Evolutionary conservation across 2,797 vertebrate genomes (phyloP).

Genomic region (Dipus sagitta): DNA sequence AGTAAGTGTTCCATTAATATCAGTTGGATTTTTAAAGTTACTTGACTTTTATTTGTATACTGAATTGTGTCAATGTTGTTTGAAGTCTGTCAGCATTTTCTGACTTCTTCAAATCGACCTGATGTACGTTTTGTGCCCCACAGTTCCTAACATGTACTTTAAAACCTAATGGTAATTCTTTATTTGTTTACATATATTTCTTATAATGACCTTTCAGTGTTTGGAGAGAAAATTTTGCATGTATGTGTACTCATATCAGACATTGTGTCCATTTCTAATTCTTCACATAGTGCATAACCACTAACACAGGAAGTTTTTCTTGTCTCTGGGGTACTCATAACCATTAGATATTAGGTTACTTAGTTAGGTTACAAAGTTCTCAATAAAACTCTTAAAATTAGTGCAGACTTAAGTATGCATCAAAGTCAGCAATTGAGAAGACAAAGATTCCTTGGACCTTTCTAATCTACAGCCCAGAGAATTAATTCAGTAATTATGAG

Average conservation of each 20-base stretch:
- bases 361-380: conserved; percentile 64
- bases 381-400: not conserved
- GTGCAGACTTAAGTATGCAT: not conserved
- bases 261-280: not conserved
- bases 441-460: not conserved
- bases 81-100: not conserved
- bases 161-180: not conserved
- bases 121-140: not conserved
- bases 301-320: conserved; percentile 2
- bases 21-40: not conserved
- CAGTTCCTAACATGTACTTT: not conserved
- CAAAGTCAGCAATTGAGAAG: not conserved
- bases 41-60: not conserved
- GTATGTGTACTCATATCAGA: not conserved
- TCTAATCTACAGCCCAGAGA: not conserved
- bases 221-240: not conserved
- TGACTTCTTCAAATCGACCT: not conserved
- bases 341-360: conserved; percentile 72
- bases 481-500: not conserved
- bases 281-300: not conserved
- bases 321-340: conserved; percentile 16
- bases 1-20: conserved; percentile 27
- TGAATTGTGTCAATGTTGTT: not conserved
- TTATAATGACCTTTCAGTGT: not conserved
- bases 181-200: not conserved